Percentiles rank a stretch among this genome's conserved stretches.
Conservation (phyloP, 2,888 invertebrate species). For the Fissipunctia ypsillon region DNA sequence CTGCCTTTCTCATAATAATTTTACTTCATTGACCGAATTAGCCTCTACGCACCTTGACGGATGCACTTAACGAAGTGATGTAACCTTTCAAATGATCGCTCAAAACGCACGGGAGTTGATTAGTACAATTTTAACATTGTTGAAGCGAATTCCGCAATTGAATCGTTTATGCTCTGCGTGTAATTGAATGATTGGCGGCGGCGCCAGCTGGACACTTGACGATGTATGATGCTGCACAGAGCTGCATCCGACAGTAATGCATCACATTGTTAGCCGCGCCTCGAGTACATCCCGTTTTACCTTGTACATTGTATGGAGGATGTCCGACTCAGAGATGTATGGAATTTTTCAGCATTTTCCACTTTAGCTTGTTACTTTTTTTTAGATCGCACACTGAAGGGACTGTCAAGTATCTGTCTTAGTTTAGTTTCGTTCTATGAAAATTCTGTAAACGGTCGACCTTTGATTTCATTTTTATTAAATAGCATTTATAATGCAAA, state of each 20-base stretch:
- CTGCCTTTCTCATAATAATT: constrained; percentile 23
- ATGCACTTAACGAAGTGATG: constrained; percentile 55
- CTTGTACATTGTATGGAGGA: constrained; percentile 27
- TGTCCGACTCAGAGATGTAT: constrained; percentile 8
- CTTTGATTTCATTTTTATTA: constrained; percentile 4
- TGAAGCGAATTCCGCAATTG: constrained; percentile 78
- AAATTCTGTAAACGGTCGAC: too few relatives aligned
- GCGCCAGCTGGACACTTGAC: constrained; percentile 84
- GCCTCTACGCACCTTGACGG: constrained; percentile 50
- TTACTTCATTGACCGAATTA: constrained; percentile 45
- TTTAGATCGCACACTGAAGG: not conserved
- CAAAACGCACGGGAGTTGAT: constrained; percentile 64
- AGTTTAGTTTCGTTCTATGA: not conserved
- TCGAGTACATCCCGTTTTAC: constrained; percentile 67
- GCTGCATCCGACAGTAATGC: constrained; percentile 78
- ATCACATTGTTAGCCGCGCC: constrained; percentile 75
- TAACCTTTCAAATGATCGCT: constrained; percentile 50
- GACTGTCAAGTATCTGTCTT: not conserved
- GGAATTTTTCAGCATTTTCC: constrained; percentile 3
- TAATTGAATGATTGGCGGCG: constrained; percentile 86
- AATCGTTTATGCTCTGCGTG: constrained; percentile 72
- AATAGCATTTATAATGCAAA: not conserved
- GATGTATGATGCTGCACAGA: constrained; percentile 81
- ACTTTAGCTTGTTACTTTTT: not conserved
- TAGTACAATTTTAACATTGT: constrained; percentile 69